These are phyloP conservation scores for Seriola quinqueradiata DNA, from an alignment of 2,113 vertebrate genomes.

Conservation along the genomic window DNA sequence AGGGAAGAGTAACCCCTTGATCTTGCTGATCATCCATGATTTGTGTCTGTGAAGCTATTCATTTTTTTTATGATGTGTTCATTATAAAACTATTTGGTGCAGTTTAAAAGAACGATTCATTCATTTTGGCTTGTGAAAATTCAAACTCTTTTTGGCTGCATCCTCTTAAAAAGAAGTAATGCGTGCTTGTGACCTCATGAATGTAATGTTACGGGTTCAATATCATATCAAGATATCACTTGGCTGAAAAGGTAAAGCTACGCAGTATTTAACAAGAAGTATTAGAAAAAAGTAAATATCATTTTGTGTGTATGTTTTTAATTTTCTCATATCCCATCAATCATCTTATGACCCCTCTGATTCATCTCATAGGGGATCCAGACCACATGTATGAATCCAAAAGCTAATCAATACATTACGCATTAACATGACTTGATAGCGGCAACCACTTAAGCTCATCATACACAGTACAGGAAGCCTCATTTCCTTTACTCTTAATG, in stretches of 20 bases:
- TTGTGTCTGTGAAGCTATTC: neutral
- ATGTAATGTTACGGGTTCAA: neutral
- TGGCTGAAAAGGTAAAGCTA: neutral
- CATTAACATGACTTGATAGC: neutral
- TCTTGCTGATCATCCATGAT: neutral
- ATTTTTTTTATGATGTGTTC: neutral
- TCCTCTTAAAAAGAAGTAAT: neutral
- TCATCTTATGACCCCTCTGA: neutral
- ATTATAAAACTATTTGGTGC: neutral
- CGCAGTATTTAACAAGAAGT: neutral
- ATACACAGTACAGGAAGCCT: neutral
- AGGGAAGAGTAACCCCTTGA: neutral
- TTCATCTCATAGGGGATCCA: too few relatives aligned
- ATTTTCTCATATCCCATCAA: neutral
- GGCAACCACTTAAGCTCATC: neutral
- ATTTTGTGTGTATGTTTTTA: too few relatives aligned
- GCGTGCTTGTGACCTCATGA: neutral
- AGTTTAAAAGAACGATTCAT: neutral
- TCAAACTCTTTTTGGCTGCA: neutral
- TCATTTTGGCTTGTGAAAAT: neutral
- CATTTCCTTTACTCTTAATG: neutral
- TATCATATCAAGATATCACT: neutral
- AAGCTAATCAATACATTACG: neutral
- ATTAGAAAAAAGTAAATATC: neutral
- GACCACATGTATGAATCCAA: neutral